Evolutionary conservation across 2,888 invertebrate genomes (phyloP).

Genomic region (Cheilosia pagana): DNA sequence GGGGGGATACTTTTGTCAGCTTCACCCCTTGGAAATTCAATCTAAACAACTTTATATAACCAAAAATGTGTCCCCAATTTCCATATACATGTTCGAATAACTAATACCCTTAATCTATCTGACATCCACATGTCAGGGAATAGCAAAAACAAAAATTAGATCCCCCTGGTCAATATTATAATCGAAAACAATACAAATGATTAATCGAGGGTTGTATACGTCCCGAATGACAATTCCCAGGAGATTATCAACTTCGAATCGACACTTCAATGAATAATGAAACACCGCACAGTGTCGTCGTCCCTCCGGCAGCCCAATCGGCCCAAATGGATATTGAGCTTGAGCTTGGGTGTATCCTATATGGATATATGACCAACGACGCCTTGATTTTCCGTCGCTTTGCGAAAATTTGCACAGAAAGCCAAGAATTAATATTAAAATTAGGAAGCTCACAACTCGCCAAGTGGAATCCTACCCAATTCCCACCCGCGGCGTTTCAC

Average conservation of each 20-base stretch:
- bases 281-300: conserved; percentile 30
- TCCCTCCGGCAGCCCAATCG: conserved; percentile 32
- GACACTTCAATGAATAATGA: conserved; percentile 71
- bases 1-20: too few species aligned
- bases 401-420: conserved; percentile 29
- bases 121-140: conserved; percentile 13
- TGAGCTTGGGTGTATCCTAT: conserved; percentile 3
- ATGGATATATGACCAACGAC: conserved; percentile 5
- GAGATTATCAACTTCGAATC: conserved; percentile 73
- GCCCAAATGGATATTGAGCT: conserved; percentile 45
- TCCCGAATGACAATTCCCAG: conserved; percentile 72
- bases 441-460: conserved; percentile 49
- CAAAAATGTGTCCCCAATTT: conserved; percentile 18
- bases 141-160: conserved; percentile 32
- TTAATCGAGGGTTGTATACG: conserved; percentile 70
- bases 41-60: too few species aligned
- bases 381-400: conserved; percentile 14
- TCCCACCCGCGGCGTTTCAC: not conserved
- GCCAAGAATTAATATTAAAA: conserved; percentile 60
- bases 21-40: too few species aligned
- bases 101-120: conserved; percentile 4
- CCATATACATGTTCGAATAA: conserved; percentile 8
- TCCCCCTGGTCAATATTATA: conserved; percentile 66
- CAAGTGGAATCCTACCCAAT: conserved; percentile 1
- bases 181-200: conserved; percentile 69